Evolutionary conservation across 2,113 vertebrate genomes (phyloP).

Genomic region (Cebidichthys violaceus): DNA sequence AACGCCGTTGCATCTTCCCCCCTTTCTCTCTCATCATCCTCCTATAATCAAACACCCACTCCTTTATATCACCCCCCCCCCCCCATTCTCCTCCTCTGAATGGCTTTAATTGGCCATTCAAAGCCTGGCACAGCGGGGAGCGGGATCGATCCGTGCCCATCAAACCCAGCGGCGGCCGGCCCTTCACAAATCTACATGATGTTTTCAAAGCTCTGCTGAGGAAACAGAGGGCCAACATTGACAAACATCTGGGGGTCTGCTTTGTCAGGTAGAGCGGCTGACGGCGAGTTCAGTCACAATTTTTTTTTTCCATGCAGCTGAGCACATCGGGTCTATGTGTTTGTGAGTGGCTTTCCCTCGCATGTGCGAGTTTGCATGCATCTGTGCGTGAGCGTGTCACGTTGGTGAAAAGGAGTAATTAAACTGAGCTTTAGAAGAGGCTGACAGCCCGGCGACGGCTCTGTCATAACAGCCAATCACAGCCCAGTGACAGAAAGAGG

Average conservation of each 20-base stretch:
- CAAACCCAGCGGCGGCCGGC: conserved; percentile 51
- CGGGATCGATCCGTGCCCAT: conserved; percentile 63
- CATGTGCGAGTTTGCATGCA: conserved; percentile 54
- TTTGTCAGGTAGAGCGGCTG: conserved; percentile 67
- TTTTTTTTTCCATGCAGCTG: conserved; percentile 56
- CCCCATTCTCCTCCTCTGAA: conserved; percentile 40
- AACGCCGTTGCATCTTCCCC: conserved; percentile 18
- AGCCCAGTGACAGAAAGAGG: conserved; percentile 52
- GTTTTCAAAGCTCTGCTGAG: conserved; percentile 45
- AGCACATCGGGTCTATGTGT: conserved; percentile 30
- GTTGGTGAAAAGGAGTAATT: conserved; percentile 84
- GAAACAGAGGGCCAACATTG: conserved; percentile 46
- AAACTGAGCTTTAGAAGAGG: conserved; percentile 78
- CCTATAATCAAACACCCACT: conserved; percentile 48
- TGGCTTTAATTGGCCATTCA: conserved; percentile 76
- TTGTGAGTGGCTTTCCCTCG: conserved; percentile 44
- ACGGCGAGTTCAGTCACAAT: conserved; percentile 70
- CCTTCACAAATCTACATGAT: conserved; percentile 54
- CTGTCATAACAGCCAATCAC: conserved; percentile 81
- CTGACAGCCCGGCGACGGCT: conserved; percentile 73
- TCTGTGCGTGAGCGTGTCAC: conserved; percentile 68
- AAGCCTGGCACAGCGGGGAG: conserved; percentile 50
- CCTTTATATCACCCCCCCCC: conserved; percentile 11
- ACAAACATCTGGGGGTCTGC: conserved; percentile 77
- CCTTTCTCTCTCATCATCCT: conserved; percentile 35